phyloP scores from a whole-genome alignment of 2,888 invertebrate genomes.

The Eupelmus urozonus region DNA sequence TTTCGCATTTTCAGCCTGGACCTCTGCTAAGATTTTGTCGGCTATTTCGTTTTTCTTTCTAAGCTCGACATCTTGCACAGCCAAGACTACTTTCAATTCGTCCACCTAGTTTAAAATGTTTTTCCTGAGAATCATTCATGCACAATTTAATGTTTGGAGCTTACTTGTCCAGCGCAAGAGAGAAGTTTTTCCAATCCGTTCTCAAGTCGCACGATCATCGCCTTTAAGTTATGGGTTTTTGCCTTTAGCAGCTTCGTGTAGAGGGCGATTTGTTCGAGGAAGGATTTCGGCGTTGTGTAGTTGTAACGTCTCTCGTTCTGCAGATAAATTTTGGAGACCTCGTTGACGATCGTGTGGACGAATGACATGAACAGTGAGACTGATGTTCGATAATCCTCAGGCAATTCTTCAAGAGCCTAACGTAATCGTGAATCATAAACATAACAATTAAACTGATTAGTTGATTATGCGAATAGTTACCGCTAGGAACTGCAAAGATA shows the following conservation, averaged over 20 bases:
- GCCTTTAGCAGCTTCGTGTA: slow-evolving; percentile 85
- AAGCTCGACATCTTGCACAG: slow-evolving; percentile 89
- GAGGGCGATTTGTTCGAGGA: slow-evolving; percentile 93
- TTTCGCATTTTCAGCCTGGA: slow-evolving; percentile 93
- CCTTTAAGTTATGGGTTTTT: slow-evolving; percentile 84
- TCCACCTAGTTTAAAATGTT: slow-evolving; percentile 80
- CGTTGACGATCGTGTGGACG: slow-evolving; percentile 92
- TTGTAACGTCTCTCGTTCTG: slow-evolving; percentile 93
- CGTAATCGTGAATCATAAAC: too few relatives aligned
- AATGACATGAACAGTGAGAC: slow-evolving; percentile 93
- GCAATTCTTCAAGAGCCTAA: slow-evolving; percentile 80
- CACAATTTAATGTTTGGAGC: not conserved
- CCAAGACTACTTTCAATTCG: slow-evolving; percentile 87
- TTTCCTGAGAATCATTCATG: not conserved
- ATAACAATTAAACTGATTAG: not conserved
- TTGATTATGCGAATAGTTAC: slow-evolving; percentile 78
- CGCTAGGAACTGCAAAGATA: slow-evolving; percentile 90
- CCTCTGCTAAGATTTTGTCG: slow-evolving; percentile 90
- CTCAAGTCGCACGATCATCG: slow-evolving; percentile 88
- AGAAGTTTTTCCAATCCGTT: slow-evolving; percentile 93
- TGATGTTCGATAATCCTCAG: slow-evolving; percentile 73
- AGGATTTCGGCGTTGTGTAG: slow-evolving; percentile 97
- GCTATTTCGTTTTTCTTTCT: slow-evolving; percentile 94
- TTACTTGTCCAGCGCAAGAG: slow-evolving; percentile 89
- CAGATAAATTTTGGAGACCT: slow-evolving; percentile 88